Evolutionary conservation across 2,113 vertebrate species (phyloP), one percentile per base, ranked within the genome.

Genomic region (Microcebus jonahi): DNA sequence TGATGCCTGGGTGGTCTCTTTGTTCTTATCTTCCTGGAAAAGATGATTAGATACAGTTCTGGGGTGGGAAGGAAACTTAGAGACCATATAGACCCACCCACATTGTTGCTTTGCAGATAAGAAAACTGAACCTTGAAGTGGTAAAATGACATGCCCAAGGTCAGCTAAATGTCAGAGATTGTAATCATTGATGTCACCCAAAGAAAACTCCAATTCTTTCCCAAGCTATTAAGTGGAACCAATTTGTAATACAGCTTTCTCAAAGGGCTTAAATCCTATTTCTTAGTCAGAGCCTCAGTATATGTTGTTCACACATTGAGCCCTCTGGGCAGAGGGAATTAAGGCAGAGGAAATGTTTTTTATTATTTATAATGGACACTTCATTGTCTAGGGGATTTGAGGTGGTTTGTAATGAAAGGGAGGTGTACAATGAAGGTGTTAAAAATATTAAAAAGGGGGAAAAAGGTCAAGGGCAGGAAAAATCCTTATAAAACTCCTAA

Each of bases 1-100:
- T 27, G 55, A 95, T 96, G 13, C 87, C 91, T 97, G 96, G 97
- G 97, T 98, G 97, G 96, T 97, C 97, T 88, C 93, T 95, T 95
- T 80, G 57, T 91, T 59, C 65, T 86, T 92, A 3, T 92, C 86
- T 85, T 70, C 75, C 45, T 82, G 55, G 29, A 79, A 89, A 87
- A 90, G 92, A 76, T 94, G 73, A 91, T 93, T 55, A 87, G 95
- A 96, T 95, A 87, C 14, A 73, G 50, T 65, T 23, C 75, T 83
- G 50, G 59, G 42, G 53, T 84, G 48, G 88, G 50, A 76, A 48
- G 34, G 34, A 93, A 82, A 18, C 65, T 88, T 57, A 50, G 81
- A 67, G 92, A 70, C 71, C 92, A 36, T 20, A 39, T 36, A 55
- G 65, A 70, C 75, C 50, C 65, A 65, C 50, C 59, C 1, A 0